A percentile compares a stretch with the other conserved stretches of the same genome.
phyloP scores from a whole-genome alignment of 64 coral and sea anemone species.

The Hydrozoanthus tunicans region DNA sequence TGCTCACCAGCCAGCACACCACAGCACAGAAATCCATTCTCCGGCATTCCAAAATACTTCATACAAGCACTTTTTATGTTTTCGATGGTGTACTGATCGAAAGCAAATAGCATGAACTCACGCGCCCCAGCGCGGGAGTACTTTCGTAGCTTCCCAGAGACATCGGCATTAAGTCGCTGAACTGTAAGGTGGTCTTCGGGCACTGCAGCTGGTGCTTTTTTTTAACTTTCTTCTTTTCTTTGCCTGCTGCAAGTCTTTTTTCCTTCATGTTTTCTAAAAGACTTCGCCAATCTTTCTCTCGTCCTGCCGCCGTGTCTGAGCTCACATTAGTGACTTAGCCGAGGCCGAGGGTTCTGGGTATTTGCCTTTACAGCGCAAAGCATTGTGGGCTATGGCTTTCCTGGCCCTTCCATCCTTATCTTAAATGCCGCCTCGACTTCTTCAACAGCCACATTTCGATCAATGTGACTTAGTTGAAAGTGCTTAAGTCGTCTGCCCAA shows the following conservation, averaged over 20 bases:
- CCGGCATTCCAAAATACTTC: slow-evolving; percentile 18
- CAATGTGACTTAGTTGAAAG: slow-evolving; percentile 18
- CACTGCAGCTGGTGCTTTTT: not conserved
- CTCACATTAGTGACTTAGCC: not conserved
- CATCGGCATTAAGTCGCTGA: not conserved
- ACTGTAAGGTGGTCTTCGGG: not conserved
- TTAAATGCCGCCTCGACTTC: slow-evolving; percentile 55
- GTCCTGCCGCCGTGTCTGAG: not conserved
- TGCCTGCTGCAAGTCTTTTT: not conserved
- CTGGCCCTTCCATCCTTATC: not conserved
- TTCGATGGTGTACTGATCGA: slow-evolving; percentile 1
- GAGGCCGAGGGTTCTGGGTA: not conserved
- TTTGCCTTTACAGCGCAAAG: not conserved
- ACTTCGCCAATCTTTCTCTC: slow-evolving; percentile 10
- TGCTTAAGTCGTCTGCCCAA: slow-evolving; percentile 45
- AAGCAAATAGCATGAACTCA: not conserved
- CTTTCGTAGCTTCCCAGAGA: slow-evolving; percentile 8
- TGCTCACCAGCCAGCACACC: slow-evolving; percentile 15
- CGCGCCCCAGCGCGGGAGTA: slow-evolving; percentile 18
- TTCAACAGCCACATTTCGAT: slow-evolving; percentile 44
- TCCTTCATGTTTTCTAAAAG: slow-evolving; percentile 14
- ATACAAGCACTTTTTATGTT: slow-evolving; percentile 43
- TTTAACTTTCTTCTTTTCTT: not conserved
- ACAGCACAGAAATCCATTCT: slow-evolving; percentile 14
- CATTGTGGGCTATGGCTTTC: slow-evolving; percentile 7